Evolutionary conservation across 2,797 vertebrate genomes (phyloP), one percentile per base, ranked within the genome.

Genomic region (Rhinoraja longicauda): DNA sequence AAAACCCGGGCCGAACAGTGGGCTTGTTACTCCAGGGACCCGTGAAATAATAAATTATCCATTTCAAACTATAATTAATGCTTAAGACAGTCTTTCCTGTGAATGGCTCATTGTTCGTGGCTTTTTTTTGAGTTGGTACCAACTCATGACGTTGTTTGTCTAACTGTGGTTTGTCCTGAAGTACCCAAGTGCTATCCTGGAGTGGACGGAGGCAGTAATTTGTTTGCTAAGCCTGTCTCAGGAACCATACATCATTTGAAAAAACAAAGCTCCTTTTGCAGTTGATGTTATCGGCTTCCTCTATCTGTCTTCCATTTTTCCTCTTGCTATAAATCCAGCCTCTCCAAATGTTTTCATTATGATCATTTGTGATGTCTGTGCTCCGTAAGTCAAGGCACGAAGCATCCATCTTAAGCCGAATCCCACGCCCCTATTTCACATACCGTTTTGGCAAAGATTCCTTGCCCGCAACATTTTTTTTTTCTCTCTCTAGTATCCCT

Each of bases 61-160:
- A 96, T 96, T 97, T 88, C 97, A 98, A 92, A 98, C 98, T 98
- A 98, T 98, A 97, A 96, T 95, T 96, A 96, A 95, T 92, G 96
- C 96, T 96, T 94, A 93, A 94, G 95, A 94, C 96, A 95, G 97
- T 95, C 95, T 97, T 98, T 99, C 98, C 98, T 98, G 97, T 96
- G 90, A 92, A 92, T 92, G 95, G 95, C 94, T 95, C 97, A 97
- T 97, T 98, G 97, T 97, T 97, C 96, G 95, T 95, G 93, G 94
- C 93, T 94, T 93, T 94, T 93, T 39, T 94, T 95, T 95, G 93
- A 95, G 96, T 96, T 96, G 95, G 94, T 88, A 93, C 94, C 94
- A 95, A 96, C 95, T 95, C 94, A 93, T 94, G 57, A 75, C 24
- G 70, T 92, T 92, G 72, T 92, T 73, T 92, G 72, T 92, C 90